These are phyloP conservation scores for Bradysia coprophila DNA, from an alignment of 1,140 invertebrate genomes.

Conservation along the genomic window DNA sequence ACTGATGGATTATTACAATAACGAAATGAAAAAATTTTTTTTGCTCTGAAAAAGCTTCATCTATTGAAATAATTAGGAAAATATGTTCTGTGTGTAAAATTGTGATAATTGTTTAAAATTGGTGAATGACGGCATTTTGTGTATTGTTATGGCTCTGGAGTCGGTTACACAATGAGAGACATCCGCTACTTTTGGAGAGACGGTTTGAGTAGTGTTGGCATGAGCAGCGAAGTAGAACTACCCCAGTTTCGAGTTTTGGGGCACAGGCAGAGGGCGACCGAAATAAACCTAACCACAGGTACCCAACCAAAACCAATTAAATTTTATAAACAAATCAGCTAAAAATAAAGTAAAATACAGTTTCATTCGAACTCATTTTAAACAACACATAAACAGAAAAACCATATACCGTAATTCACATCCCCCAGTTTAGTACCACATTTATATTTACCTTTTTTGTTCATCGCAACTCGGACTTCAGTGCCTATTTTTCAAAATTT, in stretches of 20 bases:
- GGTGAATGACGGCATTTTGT: conserved; percentile 28
- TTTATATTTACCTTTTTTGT: neutral
- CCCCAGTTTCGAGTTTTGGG: conserved; percentile 89
- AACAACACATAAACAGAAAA: no score
- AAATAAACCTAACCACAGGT: conserved; percentile 89
- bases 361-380: neutral
- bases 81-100: no score
- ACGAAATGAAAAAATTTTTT: no score
- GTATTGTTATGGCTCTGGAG: conserved; percentile 38
- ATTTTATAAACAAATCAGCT: neutral
- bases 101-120: conserved; percentile 1
- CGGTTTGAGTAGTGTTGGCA: conserved; percentile 72
- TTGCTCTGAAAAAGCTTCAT: no score
- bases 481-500: no score
- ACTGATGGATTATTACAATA: no score
- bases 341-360: neutral
- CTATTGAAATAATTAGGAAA: no score
- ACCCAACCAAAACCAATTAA: conserved; percentile 26
- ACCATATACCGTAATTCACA: no score
- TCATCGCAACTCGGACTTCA: no score
- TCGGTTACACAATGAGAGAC: conserved; percentile 95
- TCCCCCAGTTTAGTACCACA: no score
- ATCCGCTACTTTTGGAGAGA: conserved; percentile 92
- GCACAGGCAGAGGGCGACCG: conserved; percentile 75
- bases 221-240: conserved; percentile 79